Evolutionary conservation across 2,113 vertebrate species (phyloP).

Genomic region (Trogon surrucura): DNA sequence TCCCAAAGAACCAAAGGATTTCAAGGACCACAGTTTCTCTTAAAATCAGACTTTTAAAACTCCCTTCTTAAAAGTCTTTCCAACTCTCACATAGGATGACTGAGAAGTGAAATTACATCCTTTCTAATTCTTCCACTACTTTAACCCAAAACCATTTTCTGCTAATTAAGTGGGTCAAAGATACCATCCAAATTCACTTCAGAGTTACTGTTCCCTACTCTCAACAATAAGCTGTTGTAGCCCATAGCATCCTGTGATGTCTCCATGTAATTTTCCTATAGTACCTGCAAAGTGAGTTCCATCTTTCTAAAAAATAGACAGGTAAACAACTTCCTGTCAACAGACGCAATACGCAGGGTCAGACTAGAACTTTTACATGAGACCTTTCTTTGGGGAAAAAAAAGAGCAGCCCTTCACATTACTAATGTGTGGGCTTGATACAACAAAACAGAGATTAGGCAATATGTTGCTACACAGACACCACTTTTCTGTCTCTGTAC

Average conservation of each 20-base stretch:
- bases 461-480: background rate
- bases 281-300: background rate
- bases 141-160: background rate
- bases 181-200: background rate
- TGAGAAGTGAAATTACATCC: background rate
- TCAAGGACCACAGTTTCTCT: background rate
- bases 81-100: background rate
- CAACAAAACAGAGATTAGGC: background rate
- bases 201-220: background rate
- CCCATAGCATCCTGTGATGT: background rate
- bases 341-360: rapidly evolving
- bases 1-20: background rate
- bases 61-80: background rate
- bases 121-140: background rate
- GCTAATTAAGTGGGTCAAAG: background rate
- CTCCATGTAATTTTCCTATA: background rate
- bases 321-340: background rate
- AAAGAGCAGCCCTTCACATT: background rate
- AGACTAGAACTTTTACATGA: background rate
- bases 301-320: background rate
- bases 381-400: background rate
- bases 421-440: background rate
- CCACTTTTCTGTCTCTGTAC: background rate
- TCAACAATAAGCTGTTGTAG: rapidly evolving
- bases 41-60: background rate